Conservation (phyloP, 2,113 vertebrate genomes). For the Leptobrachium ailaonicum region DNA sequence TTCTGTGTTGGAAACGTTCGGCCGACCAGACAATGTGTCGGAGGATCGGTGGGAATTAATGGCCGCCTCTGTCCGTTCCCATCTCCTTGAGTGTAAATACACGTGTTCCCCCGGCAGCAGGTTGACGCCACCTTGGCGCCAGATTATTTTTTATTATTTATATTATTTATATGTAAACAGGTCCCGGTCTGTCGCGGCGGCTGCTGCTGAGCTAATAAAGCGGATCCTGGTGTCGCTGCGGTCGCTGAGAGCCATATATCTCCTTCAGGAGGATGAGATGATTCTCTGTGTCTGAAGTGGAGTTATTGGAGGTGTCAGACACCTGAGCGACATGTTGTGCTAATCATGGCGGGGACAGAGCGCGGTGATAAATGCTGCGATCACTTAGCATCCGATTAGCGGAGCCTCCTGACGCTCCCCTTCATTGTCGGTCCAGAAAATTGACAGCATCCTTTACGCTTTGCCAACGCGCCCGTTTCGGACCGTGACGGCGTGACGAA, state of each 20-base stretch:
- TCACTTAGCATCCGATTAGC: neutral
- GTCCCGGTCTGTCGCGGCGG: neutral
- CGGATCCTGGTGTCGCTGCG: constrained; percentile 36
- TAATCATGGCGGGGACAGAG: constrained; percentile 1
- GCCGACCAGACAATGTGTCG: too few species aligned
- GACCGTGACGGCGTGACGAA: neutral
- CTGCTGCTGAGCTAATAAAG: constrained; percentile 43
- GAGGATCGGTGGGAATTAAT: too few species aligned
- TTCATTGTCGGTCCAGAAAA: neutral
- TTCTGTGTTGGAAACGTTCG: too few species aligned
- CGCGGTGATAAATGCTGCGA: constrained; percentile 47
- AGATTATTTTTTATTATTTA: too few species aligned
- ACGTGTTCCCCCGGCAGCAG: too few species aligned
- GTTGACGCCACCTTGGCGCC: too few species aligned
- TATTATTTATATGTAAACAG: neutral
- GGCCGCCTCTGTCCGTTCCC: too few species aligned
- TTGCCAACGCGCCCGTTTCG: neutral
- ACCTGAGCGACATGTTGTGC: constrained; percentile 49
- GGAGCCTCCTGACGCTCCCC: constrained; percentile 19
- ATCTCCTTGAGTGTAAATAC: too few species aligned
- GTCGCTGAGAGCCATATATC: constrained; percentile 42
- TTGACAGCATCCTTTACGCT: neutral
- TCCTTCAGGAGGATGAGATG: constrained; percentile 55
- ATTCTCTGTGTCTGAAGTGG: constrained; percentile 49
- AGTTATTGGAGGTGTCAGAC: constrained; percentile 55